Percentiles rank a stretch among this genome's conserved stretches.
These are phyloP conservation scores for Aphidius gifuensis DNA, from an alignment of 1,140 invertebrate species.

Conservation along the genomic window DNA sequence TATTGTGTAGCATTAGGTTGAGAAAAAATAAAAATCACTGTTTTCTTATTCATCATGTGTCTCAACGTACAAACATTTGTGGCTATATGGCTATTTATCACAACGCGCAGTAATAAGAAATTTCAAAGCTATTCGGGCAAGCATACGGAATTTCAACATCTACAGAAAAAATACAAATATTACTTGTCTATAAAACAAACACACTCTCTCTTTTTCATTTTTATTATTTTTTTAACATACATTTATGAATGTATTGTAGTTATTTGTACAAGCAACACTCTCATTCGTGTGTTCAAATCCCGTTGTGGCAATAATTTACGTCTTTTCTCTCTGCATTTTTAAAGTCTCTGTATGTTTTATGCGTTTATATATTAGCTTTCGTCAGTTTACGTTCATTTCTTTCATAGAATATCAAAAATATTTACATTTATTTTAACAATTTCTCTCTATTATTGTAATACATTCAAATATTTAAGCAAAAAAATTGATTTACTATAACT, in stretches of 20 bases:
- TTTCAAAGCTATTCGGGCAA: no score
- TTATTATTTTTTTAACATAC: not conserved
- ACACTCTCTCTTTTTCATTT: not conserved
- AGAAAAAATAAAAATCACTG: no score
- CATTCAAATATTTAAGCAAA: slow-evolving; percentile 5
- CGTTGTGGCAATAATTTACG: slow-evolving; percentile 15
- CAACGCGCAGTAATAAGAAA: no score
- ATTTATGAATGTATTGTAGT: slow-evolving; percentile 7
- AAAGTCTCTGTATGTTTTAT: not conserved
- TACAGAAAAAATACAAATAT: no score
- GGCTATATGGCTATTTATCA: no score
- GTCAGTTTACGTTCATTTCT: slow-evolving; percentile 9
- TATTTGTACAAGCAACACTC: not conserved
- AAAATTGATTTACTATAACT: not conserved
- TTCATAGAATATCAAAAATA: not conserved
- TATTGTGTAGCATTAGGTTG: no score
- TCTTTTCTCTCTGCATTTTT: slow-evolving; percentile 1
- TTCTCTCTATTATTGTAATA: no score
- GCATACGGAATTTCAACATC: no score
- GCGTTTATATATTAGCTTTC: slow-evolving; percentile 12
- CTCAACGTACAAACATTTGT: no score
- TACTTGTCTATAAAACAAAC: no score
- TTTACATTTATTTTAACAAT: slow-evolving; percentile 1
- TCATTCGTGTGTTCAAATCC: slow-evolving; percentile 4
- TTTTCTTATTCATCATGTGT: no score